A percentile compares a stretch with the other conserved stretches of the same genome.
phyloP scores from a whole-genome alignment of 2,797 vertebrate species.

The Myripristis murdjan region DNA sequence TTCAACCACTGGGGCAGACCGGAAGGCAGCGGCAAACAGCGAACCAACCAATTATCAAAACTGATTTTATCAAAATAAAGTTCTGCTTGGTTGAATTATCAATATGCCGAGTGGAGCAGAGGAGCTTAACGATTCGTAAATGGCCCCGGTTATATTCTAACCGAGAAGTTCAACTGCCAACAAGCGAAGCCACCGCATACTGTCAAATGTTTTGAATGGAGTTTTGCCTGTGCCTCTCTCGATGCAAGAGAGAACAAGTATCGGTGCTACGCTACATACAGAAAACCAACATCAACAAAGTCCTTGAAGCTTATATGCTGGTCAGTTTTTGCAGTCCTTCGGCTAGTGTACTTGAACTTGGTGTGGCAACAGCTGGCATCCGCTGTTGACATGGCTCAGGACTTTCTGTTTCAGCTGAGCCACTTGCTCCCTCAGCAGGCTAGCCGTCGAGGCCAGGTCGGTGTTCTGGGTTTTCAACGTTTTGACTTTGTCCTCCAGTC shows the following conservation, averaged over 20 bases:
- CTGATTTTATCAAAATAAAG: no score
- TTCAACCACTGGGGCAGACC: no score
- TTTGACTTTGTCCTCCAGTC: conserved; percentile 97
- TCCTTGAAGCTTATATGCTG: conserved; percentile 67
- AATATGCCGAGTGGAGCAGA: neutral
- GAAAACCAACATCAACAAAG: conserved; percentile 44
- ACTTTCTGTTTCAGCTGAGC: conserved; percentile 97
- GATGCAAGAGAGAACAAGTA: conserved; percentile 6
- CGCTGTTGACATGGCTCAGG: conserved; percentile 96
- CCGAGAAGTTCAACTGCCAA: neutral
- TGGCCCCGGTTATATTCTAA: conserved; percentile 1
- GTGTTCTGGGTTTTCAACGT: conserved; percentile 94
- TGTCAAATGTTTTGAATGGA: neutral
- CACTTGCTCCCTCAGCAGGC: conserved; percentile 94
- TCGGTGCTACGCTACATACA: conserved; percentile 42
- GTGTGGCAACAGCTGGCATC: conserved; percentile 94
- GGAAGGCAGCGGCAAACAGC: no score
- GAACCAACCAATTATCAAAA: no score
- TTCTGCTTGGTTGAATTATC: no score
- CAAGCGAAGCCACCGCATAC: neutral
- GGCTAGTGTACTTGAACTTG: conserved; percentile 92
- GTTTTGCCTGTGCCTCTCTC: no score
- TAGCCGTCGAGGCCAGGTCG: conserved; percentile 94
- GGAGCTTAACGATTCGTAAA: neutral
- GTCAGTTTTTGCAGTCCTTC: conserved; percentile 47